These are phyloP conservation scores for Rhinophrynus dorsalis DNA, from an alignment of 2,797 vertebrate species.

Conservation along the genomic window DNA sequence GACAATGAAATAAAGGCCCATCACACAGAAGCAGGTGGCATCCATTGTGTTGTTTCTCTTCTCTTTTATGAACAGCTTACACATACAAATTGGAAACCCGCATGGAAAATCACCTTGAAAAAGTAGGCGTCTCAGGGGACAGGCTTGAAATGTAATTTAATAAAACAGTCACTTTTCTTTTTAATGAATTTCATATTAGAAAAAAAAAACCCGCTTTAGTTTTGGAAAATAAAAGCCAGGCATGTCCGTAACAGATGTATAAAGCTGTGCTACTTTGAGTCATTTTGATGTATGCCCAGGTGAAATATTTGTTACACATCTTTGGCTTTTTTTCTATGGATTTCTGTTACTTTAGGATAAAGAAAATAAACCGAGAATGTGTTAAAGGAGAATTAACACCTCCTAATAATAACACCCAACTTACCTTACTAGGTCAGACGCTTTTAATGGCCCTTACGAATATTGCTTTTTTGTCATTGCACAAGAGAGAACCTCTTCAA, in stretches of 20 bases:
- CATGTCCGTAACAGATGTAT: slow-evolving; percentile 32
- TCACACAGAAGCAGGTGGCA: slow-evolving; percentile 44
- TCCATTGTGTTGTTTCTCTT: slow-evolving; percentile 35
- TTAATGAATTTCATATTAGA: slow-evolving; percentile 43
- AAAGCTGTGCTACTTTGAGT: background rate
- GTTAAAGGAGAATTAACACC: too few relatives aligned
- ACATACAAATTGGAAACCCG: slow-evolving; percentile 47
- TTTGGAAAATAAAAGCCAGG: slow-evolving; percentile 33
- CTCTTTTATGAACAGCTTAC: slow-evolving; percentile 36
- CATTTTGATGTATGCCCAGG: background rate
- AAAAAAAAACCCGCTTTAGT: slow-evolving; percentile 8
- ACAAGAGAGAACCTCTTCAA: too few relatives aligned
- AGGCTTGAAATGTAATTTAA: slow-evolving; percentile 46
- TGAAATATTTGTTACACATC: background rate
- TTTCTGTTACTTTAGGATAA: too few relatives aligned
- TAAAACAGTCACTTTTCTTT: slow-evolving; percentile 40
- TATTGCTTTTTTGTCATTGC: too few relatives aligned
- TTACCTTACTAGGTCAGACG: too few relatives aligned
- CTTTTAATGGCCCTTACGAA: too few relatives aligned
- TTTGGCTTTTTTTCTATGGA: background rate
- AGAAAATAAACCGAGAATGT: too few relatives aligned
- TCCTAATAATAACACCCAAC: too few relatives aligned
- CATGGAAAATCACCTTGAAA: slow-evolving; percentile 38
- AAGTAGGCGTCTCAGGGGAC: slow-evolving; percentile 41
- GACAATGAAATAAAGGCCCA: slow-evolving; percentile 32